phyloP scores from a whole-genome alignment of 2,888 invertebrate genomes.

The Chironomus tentans region DNA sequence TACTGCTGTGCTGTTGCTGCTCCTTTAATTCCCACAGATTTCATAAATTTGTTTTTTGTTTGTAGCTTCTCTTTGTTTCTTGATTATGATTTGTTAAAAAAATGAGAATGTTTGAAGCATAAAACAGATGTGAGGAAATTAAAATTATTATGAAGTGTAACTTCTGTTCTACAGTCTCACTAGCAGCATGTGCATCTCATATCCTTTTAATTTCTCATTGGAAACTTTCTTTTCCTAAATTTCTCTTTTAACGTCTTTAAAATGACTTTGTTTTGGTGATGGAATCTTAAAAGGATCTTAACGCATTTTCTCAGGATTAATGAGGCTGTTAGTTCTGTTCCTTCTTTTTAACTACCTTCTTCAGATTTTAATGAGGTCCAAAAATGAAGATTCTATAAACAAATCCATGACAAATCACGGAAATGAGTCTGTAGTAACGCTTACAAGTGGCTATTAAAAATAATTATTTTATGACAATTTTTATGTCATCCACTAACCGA shows the following conservation, averaged over 20 bases:
- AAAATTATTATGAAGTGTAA: not conserved
- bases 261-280: not conserved
- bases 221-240: not conserved
- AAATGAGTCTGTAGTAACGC: no score
- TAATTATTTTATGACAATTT: no score
- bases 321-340: no score
- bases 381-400: no score
- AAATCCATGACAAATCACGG: no score
- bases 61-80: not conserved
- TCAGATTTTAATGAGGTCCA: no score
- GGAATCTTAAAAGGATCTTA: no score
- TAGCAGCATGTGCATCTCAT: not conserved
- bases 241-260: not conserved
- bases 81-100: no score
- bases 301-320: no score
- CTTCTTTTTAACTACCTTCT: no score
- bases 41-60: not conserved
- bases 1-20: not conserved
- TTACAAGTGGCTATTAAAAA: no score
- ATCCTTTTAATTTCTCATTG: not conserved
- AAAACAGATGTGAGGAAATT: not conserved
- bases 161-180: not conserved
- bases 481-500: no score
- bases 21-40: not conserved
- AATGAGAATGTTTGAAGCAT: not conserved